Evolutionary conservation across 2,797 vertebrate species (phyloP), one percentile per base, ranked within the genome.

Genomic region (Betta splendens): DNA sequence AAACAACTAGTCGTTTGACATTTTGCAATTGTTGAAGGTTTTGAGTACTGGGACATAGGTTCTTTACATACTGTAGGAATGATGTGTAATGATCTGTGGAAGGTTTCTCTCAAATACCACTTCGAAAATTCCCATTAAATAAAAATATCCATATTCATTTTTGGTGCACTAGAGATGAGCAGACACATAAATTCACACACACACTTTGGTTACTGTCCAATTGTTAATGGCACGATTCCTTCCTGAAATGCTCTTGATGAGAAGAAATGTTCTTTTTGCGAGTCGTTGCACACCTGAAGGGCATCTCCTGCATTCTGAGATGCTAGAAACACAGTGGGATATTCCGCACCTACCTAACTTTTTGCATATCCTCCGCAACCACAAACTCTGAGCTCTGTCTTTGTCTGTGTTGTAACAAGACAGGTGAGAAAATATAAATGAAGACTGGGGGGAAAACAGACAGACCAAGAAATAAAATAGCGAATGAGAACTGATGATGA

Each of bases 401-500:
- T 45, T 53, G 21, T 47, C 49, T 13, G 4, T 56, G 37, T 58
- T 55, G 28, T n/a, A 48, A 39, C 36, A 29, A 9, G 17, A 63
- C 5, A 56, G 28, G 8, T 5, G n/a, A 49, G 54, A 55, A 55
- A 60, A 66, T 59, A 32, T 47, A 31, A 70, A 60, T 49, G 38
- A 62, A 48, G 21, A 42, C 48, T 43, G 47, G 31, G 9, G 50
- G 51, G 28, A 57, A 75, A 77, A 28, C 28, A 75, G 62, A 70
- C 2, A 8, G 60, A 62, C 50, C 50, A 67, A 62, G 69, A 77
- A 79, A 82, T 73, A 62, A 76, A 80, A 72, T n/a, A n/a, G 52
- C 45, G 49, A 77, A 85, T 46, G 68, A 81, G 74, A 72, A 68
- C 52, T 72, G 76, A 72, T 81, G 70, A 76, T 62, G 62, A 80